Conservation (phyloP, 2,113 vertebrate genomes). For the Danionella cerebrum region DNA sequence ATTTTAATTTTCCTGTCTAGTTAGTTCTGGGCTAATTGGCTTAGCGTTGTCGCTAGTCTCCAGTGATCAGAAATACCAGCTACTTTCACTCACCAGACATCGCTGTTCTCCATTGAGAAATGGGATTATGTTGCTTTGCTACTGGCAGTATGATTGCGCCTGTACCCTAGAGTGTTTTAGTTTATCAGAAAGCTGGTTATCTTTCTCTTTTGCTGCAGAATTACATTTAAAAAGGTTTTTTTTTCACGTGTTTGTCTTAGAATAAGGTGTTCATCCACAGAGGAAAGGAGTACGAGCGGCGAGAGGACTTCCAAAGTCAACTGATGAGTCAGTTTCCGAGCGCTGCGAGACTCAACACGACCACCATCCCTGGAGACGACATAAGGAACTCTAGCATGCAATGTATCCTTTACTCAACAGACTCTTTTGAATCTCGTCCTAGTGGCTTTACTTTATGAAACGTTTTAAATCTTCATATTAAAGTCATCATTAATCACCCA, state of each 20-base stretch:
- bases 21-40: neutral
- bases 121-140: too few species aligned
- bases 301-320: constrained; percentile 92
- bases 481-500: too few species aligned
- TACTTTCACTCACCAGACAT: too few species aligned
- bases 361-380: constrained; percentile 79
- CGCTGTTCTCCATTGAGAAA: too few species aligned
- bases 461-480: too few species aligned
- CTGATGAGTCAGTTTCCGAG: constrained; percentile 91
- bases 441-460: neutral
- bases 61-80: too few species aligned
- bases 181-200: too few species aligned
- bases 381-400: constrained; percentile 77
- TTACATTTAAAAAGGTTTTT: too few species aligned
- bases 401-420: constrained; percentile 76
- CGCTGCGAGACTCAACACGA: constrained; percentile 86
- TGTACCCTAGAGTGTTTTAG: too few species aligned
- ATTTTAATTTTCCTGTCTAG: neutral
- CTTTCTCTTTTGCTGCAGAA: too few species aligned
- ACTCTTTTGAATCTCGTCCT: neutral
- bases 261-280: constrained; percentile 98
- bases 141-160: too few species aligned
- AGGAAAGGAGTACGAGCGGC: constrained; percentile 91
- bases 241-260: constrained; percentile 63
- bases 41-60: too few species aligned